These are phyloP conservation scores for Platalea minor DNA, from an alignment of 2,797 vertebrate species.

Conservation along the genomic window DNA sequence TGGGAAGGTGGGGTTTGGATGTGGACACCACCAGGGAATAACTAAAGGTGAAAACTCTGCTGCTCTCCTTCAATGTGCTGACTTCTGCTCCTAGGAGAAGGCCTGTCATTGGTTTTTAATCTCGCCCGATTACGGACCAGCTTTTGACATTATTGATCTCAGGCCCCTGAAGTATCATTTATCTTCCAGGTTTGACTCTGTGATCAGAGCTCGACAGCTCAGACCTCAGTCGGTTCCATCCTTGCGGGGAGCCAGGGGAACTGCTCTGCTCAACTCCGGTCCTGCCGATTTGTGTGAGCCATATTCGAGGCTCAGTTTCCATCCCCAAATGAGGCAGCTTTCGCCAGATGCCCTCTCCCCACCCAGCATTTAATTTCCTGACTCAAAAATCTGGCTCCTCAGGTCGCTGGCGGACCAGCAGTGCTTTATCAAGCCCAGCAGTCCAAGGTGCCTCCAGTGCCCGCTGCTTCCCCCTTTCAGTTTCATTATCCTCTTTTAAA, in stretches of 20 bases:
- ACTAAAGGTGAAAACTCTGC: background rate
- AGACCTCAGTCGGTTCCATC: background rate
- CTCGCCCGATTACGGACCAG: constrained; percentile 2
- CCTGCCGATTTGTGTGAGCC: background rate
- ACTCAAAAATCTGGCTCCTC: background rate
- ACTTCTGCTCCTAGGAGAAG: constrained; percentile 12
- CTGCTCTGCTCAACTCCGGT: background rate
- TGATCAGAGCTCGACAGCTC: background rate
- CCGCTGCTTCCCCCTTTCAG: background rate
- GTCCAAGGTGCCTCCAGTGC: background rate
- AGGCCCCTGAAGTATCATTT: constrained; percentile 39
- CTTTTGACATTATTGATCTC: constrained; percentile 58
- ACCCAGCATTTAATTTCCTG: background rate
- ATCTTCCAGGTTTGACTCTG: constrained; percentile 22
- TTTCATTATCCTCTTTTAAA: constrained; percentile 36
- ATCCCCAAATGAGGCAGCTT: background rate
- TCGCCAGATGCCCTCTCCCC: background rate
- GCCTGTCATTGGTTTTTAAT: constrained; percentile 57
- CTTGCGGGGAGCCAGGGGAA: background rate
- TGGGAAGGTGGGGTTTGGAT: background rate
- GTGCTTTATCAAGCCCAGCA: background rate
- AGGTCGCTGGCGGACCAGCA: background rate
- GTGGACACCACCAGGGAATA: background rate
- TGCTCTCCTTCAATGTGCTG: background rate
- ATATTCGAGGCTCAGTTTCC: rapidly evolving